A percentile compares a stretch with the other conserved stretches of the same genome.
Conservation (phyloP, 2,113 vertebrate species). For the Macquaria australasica region DNA sequence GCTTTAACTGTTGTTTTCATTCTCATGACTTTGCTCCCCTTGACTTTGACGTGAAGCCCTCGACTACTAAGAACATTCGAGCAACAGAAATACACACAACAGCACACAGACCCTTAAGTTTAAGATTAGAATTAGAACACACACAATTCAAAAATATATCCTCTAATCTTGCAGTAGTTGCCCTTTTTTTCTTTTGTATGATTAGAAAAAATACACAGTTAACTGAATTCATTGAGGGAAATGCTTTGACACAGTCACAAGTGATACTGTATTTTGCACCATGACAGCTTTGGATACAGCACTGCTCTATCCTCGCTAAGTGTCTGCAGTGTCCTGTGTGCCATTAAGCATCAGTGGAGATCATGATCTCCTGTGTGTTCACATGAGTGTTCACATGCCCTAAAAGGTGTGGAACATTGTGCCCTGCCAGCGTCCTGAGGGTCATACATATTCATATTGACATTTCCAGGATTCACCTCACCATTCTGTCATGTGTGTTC, state of each 20-base stretch:
- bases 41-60: slow-evolving; percentile 58
- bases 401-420: slow-evolving; percentile 55
- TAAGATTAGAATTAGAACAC: slow-evolving; percentile 77
- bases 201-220: slow-evolving; percentile 78
- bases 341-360: slow-evolving; percentile 39
- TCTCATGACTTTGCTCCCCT: slow-evolving; percentile 46
- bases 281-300: slow-evolving; percentile 55
- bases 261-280: slow-evolving; percentile 63
- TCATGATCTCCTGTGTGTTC: slow-evolving; percentile 35
- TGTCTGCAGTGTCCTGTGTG: slow-evolving; percentile 59
- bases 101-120: slow-evolving; percentile 73
- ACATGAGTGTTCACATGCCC: slow-evolving; percentile 44
- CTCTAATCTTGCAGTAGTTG: slow-evolving; percentile 66
- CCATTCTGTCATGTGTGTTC: slow-evolving; percentile 82
- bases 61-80: slow-evolving; percentile 66
- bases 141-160: slow-evolving; percentile 82
- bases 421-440: slow-evolving; percentile 60
- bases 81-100: slow-evolving; percentile 77
- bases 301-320: slow-evolving; percentile 24
- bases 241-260: slow-evolving; percentile 66
- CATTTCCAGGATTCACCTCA: slow-evolving; percentile 22
- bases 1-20: slow-evolving; percentile 50
- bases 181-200: slow-evolving; percentile 57
- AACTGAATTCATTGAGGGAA: slow-evolving; percentile 56
- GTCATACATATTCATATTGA: slow-evolving; percentile 38